phyloP scores from a whole-genome alignment of 2,888 invertebrate species.

The Sialis lutaria region DNA sequence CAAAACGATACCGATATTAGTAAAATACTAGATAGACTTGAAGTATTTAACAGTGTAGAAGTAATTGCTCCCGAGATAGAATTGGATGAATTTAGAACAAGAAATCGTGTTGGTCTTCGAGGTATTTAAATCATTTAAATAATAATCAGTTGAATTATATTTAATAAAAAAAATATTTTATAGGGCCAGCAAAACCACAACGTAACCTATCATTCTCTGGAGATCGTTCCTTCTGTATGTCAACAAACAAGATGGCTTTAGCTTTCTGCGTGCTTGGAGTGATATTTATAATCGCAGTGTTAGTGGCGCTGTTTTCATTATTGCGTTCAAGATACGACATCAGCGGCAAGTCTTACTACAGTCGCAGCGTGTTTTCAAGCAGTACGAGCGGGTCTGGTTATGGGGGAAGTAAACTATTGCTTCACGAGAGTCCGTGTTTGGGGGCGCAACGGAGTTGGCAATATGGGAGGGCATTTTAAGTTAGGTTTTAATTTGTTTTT shows the following conservation, averaged over 20 bases:
- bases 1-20: slow-evolving; percentile 31
- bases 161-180: not conserved
- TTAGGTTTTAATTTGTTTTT: no score
- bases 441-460: slow-evolving; percentile 15
- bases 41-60: slow-evolving; percentile 67
- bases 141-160: no score
- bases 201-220: slow-evolving; percentile 22
- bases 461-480: no score
- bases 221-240: slow-evolving; percentile 50
- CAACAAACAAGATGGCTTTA: slow-evolving; percentile 58
- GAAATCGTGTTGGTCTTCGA: slow-evolving; percentile 1
- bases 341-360: slow-evolving; percentile 36
- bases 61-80: slow-evolving; percentile 65
- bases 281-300: slow-evolving; percentile 52
- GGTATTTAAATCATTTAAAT: no score
- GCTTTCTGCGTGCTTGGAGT: slow-evolving; percentile 55
- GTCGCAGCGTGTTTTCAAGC: slow-evolving; percentile 41
- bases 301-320: slow-evolving; percentile 48
- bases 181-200: not conserved
- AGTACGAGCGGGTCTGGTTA: slow-evolving; percentile 40
- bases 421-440: slow-evolving; percentile 42
- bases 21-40: slow-evolving; percentile 42
- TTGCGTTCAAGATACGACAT: slow-evolving; percentile 38
- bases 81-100: slow-evolving; percentile 37
- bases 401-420: slow-evolving; percentile 38